Evolutionary conservation across 1,140 invertebrate species (phyloP).

Genomic region (Euwallacea fornicatus): DNA sequence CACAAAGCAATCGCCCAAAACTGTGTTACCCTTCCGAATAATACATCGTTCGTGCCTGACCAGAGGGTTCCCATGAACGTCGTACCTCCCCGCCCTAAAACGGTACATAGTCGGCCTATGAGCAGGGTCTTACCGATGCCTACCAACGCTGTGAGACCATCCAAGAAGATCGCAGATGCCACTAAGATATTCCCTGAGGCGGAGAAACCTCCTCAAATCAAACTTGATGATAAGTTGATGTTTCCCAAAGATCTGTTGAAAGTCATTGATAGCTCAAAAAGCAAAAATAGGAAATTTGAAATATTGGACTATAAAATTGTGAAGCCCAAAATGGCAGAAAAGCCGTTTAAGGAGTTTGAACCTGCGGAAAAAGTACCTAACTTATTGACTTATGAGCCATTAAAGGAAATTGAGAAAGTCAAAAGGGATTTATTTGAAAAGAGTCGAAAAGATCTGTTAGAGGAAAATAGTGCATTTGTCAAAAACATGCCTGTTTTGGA

Average conservation of each 20-base stretch:
- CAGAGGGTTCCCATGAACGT: conserved; percentile 67
- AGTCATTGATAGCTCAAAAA: conserved; percentile 24
- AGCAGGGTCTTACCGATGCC: conserved; percentile 74
- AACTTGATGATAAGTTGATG: conserved; percentile 50
- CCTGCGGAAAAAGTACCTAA: conserved; percentile 20
- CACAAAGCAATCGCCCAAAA: conserved; percentile 47
- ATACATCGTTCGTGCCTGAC: conserved; percentile 59
- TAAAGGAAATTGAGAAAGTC: conserved; percentile 34
- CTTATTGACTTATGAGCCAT: conserved; percentile 16
- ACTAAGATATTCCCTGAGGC: conserved; percentile 54
- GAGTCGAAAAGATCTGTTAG: background rate
- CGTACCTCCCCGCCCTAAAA: conserved; percentile 64
- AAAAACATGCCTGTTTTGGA: conserved; percentile 10
- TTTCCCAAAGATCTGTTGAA: conserved; percentile 35
- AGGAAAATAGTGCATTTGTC: background rate
- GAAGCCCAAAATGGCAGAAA: conserved; percentile 15
- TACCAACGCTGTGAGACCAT: conserved; percentile 49
- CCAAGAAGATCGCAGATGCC: conserved; percentile 50
- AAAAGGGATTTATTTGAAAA: conserved; percentile 32
- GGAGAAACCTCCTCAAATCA: conserved; percentile 57
- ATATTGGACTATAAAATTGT: conserved; percentile 39
- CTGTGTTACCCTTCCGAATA: conserved; percentile 60
- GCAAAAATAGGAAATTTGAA: conserved; percentile 39
- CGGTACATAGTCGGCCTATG: conserved; percentile 62
- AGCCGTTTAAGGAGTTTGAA: conserved; percentile 27